Conservation (phyloP, 2,888 invertebrate species). For the Hybos culiciformis region DNA sequence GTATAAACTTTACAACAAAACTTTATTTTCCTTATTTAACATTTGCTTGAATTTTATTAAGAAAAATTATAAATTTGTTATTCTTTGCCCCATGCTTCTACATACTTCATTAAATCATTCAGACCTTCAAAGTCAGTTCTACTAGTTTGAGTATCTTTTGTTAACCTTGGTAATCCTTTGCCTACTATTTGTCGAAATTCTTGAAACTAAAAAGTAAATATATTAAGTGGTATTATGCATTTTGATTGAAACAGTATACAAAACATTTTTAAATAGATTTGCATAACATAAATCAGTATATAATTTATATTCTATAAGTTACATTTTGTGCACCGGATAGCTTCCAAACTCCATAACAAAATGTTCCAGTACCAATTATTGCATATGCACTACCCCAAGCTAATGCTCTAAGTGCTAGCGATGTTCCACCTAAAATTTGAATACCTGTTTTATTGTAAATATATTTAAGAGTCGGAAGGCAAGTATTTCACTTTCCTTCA, state of each 20-base stretch:
- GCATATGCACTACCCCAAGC: conserved; percentile 82
- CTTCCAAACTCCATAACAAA: conserved; percentile 80
- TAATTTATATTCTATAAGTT: conserved; percentile 25
- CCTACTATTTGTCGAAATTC: conserved; percentile 78
- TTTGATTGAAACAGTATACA: too few relatives aligned
- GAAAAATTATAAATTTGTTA: background rate
- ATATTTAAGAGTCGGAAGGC: too few relatives aligned
- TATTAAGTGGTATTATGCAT: background rate
- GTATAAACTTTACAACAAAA: background rate
- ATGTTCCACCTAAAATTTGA: too few relatives aligned
- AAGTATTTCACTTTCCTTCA: too few relatives aligned
- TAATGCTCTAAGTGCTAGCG: conserved; percentile 68
- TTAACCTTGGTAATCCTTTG: conserved; percentile 55
- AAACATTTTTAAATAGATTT: too few relatives aligned
- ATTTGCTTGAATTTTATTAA: background rate
- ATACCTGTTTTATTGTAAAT: too few relatives aligned
- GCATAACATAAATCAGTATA: background rate
- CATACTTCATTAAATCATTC: conserved; percentile 70
- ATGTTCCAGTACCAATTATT: conserved; percentile 63
- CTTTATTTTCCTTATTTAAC: background rate
- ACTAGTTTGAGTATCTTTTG: conserved; percentile 65
- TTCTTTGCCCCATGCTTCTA: conserved; percentile 40
- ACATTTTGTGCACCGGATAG: conserved; percentile 74
- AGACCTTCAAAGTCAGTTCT: conserved; percentile 77
- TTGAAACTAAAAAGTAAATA: conserved; percentile 44